Percentiles rank a stretch among this genome's conserved stretches.
Evolutionary conservation across 2,888 invertebrate species (phyloP).

Genomic region (Pasiphila rectangulata): DNA sequence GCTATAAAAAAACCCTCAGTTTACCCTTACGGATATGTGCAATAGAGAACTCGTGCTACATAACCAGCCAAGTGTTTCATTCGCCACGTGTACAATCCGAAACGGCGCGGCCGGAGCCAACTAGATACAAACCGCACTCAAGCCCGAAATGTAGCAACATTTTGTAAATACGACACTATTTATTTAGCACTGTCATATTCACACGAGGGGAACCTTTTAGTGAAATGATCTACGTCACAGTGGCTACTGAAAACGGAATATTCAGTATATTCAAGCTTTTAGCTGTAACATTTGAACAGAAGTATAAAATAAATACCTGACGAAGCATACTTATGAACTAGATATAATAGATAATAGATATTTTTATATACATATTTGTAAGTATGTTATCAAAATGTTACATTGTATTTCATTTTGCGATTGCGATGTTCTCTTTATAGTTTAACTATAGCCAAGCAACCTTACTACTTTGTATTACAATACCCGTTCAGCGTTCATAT

Average conservation of each 20-base stretch:
- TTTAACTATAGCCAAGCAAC: too few species aligned
- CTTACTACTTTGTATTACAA: too few species aligned
- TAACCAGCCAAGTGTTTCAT: slow-evolving; percentile 23
- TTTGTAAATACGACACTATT: slow-evolving; percentile 32
- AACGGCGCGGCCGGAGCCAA: slow-evolving; percentile 10
- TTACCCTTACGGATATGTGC: slow-evolving; percentile 13
- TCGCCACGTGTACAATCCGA: slow-evolving; percentile 20
- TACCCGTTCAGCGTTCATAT: too few species aligned
- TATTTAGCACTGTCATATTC: slow-evolving; percentile 25
- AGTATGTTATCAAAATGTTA: too few species aligned
- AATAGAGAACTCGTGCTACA: slow-evolving; percentile 13
- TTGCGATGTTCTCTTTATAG: too few species aligned
- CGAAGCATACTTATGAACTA: too few species aligned
- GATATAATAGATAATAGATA: too few species aligned
- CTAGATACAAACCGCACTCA: slow-evolving; percentile 24
- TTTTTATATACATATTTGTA: too few species aligned
- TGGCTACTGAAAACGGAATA: not conserved
- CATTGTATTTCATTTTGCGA: too few species aligned
- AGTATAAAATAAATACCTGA: too few species aligned
- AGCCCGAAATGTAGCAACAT: slow-evolving; percentile 28
- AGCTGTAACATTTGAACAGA: too few species aligned
- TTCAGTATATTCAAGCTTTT: not conserved
- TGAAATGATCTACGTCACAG: slow-evolving; percentile 11
- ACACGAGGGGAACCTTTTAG: slow-evolving; percentile 18
- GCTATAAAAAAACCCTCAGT: too few species aligned